Percentiles rank a stretch among this genome's conserved stretches.
Conservation (phyloP, 2,888 invertebrate species). For the Drosophila mayaguana region DNA sequence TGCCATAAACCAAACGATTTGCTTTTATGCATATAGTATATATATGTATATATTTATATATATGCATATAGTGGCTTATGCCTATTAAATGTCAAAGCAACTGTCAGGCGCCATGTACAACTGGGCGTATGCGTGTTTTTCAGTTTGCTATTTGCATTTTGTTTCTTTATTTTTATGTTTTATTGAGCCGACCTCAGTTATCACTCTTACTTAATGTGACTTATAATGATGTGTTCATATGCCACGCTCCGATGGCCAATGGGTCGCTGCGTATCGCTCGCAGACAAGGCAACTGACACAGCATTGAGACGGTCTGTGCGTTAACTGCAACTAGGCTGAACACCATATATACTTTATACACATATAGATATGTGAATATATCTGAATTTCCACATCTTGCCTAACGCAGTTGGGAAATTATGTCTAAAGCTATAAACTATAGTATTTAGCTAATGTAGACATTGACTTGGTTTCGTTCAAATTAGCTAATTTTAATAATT, state of each 20-base stretch:
- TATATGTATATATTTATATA: constrained; percentile 20
- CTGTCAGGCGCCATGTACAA: constrained; percentile 52
- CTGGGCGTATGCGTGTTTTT: constrained; percentile 75
- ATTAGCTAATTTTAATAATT: neutral
- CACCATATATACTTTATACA: constrained; percentile 10
- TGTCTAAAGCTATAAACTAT: neutral
- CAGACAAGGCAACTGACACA: constrained; percentile 37
- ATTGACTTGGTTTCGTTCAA: constrained; percentile 4
- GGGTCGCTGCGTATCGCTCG: constrained; percentile 18
- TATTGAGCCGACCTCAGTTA: constrained; percentile 74
- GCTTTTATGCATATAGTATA: constrained; percentile 15
- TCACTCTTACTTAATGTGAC: constrained; percentile 80
- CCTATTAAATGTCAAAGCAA: constrained; percentile 44
- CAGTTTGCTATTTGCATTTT: neutral
- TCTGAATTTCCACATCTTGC: constrained; percentile 15
- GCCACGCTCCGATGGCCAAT: constrained; percentile 64
- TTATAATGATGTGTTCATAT: constrained; percentile 69
- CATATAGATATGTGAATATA: neutral
- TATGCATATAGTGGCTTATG: constrained; percentile 57
- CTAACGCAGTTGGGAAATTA: constrained; percentile 38
- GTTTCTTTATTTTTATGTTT: constrained; percentile 16
- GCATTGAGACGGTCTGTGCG: constrained; percentile 32
- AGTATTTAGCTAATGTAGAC: neutral
- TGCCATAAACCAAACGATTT: constrained; percentile 66
- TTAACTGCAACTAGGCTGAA: constrained; percentile 26